phyloP scores from a whole-genome alignment of 2,797 vertebrate genomes.

The Myripristis murdjan region DNA sequence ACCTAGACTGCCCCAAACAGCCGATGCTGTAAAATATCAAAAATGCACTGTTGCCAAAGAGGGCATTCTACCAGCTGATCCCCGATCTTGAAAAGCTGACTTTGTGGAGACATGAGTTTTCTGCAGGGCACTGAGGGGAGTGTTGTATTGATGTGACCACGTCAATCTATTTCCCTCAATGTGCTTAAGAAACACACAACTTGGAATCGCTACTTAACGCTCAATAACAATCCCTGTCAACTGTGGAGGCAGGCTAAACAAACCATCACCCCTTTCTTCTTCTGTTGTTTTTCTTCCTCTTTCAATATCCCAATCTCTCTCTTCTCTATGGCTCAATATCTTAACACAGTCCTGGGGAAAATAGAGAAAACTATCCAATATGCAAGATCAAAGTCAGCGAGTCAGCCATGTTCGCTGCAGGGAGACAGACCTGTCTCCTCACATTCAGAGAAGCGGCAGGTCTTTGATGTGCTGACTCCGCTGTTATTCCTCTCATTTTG shows the following conservation, averaged over 20 bases:
- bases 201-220: neutral
- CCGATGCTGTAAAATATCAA: no score
- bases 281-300: neutral
- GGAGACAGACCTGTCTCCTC: neutral
- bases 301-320: neutral
- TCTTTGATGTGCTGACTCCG: neutral
- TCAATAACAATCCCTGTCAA: neutral
- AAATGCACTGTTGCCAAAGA: no score
- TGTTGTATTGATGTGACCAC: neutral
- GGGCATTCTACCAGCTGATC: no score
- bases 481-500: neutral
- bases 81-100: no score
- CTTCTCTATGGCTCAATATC: neutral
- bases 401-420: neutral
- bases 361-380: neutral
- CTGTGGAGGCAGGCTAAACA: neutral
- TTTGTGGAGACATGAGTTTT: no score
- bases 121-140: neutral
- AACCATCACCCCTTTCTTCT: neutral
- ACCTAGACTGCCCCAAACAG: no score
- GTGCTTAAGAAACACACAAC: neutral
- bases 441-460: neutral
- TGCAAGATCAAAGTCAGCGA: neutral
- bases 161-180: neutral
- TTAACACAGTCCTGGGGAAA: neutral